phyloP scores from a whole-genome alignment of 2,888 invertebrate genomes.

The Drosophila trichaetosa region DNA sequence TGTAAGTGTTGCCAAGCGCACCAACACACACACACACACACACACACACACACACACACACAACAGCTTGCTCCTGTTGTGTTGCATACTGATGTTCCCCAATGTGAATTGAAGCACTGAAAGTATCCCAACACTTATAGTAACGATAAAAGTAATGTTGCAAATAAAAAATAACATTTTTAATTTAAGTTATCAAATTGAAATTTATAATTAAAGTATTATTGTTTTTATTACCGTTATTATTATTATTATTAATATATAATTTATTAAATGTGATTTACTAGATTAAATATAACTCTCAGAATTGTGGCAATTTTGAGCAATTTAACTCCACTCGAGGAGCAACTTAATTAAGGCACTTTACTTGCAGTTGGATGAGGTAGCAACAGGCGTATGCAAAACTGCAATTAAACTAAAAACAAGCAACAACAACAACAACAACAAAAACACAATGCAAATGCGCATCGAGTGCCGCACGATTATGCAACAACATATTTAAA shows the following conservation, averaged over 20 bases:
- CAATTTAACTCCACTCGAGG: neutral
- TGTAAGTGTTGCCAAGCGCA: slow-evolving; percentile 22
- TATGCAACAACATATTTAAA: slow-evolving; percentile 53
- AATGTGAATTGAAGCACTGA: slow-evolving; percentile 1
- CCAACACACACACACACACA: neutral
- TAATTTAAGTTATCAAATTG: neutral
- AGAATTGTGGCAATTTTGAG: neutral
- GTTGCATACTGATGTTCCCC: slow-evolving; percentile 59
- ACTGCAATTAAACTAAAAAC: slow-evolving; percentile 35
- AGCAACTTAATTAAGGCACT: neutral
- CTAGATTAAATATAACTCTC: neutral
- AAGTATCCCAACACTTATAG: neutral
- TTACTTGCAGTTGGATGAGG: neutral
- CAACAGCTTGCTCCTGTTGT: slow-evolving; percentile 16
- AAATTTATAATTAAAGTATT: neutral
- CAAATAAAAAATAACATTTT: neutral
- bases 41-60: neutral
- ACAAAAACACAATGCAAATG: slow-evolving; percentile 34
- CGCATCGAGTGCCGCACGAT: slow-evolving; percentile 29
- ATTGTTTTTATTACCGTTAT: neutral
- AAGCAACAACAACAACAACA: neutral
- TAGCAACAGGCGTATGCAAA: slow-evolving; percentile 2
- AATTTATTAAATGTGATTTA: neutral
- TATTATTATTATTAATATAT: neutral
- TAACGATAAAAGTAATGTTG: neutral